A percentile compares a stretch with the other conserved stretches of the same genome.
phyloP scores from a whole-genome alignment of 1,140 invertebrate species.

The Ceratina calcarata region DNA sequence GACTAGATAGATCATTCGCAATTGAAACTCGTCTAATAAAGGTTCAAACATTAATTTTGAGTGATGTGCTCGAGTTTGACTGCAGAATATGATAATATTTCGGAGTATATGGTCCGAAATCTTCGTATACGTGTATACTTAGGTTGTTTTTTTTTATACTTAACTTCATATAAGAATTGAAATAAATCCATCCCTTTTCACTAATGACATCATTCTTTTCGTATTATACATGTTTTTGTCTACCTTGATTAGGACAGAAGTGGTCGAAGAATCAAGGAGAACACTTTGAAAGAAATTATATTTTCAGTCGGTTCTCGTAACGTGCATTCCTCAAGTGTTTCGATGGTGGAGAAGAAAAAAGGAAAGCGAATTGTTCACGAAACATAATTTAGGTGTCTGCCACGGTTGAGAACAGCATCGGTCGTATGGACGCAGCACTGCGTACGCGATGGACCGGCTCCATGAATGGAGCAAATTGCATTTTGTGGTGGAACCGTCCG shows the following conservation, averaged over 20 bases:
- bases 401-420: neutral
- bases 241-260: neutral
- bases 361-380: conserved; percentile 30
- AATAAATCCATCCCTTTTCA: too few species aligned
- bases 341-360: conserved; percentile 1
- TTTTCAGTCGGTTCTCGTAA: neutral
- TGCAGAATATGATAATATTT: neutral
- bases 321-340: neutral
- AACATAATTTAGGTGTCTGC: conserved; percentile 51
- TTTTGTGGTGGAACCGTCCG: conserved; percentile 45
- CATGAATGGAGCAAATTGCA: conserved; percentile 56
- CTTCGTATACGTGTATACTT: too few species aligned
- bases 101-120: too few species aligned
- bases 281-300: neutral
- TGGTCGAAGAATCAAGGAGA: neutral
- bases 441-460: conserved; percentile 24
- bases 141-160: too few species aligned
- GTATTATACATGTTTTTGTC: neutral
- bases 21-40: conserved; percentile 21
- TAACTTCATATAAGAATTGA: too few species aligned
- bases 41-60: conserved; percentile 17
- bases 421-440: neutral
- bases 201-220: too few species aligned
- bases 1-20: conserved; percentile 50
- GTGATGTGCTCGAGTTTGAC: neutral